Evolutionary conservation across 2,797 vertebrate genomes (phyloP).

Genomic region (Prunella strophiata): DNA sequence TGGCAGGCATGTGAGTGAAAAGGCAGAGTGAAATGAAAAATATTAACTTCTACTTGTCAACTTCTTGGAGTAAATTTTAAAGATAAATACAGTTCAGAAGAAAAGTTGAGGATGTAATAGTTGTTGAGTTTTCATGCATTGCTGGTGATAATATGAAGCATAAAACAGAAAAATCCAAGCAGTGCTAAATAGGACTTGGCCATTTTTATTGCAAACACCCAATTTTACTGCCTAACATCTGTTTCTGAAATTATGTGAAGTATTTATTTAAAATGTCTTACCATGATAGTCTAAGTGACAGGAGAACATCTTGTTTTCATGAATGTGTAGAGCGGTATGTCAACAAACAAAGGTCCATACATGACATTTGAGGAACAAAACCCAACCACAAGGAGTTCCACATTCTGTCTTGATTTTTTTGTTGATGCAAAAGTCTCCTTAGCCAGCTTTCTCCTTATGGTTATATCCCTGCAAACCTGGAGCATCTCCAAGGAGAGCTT

Average conservation of each 20-base stretch:
- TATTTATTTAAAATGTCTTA: conserved; percentile 69
- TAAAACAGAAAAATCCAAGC: not conserved
- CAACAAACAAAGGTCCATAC: conserved; percentile 61
- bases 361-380: conserved; percentile 49
- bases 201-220: not conserved
- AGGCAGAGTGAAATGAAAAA: not conserved
- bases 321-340: conserved; percentile 46
- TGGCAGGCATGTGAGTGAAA: not conserved
- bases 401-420: conserved; percentile 27
- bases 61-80: not conserved
- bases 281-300: conserved; percentile 31
- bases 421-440: not conserved
- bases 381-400: conserved; percentile 31
- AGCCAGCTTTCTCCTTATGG: not conserved
- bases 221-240: conserved; percentile 42
- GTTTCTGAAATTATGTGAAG: conserved; percentile 66
- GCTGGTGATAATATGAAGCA: not conserved
- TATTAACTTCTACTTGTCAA: not conserved
- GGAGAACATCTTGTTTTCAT: conserved; percentile 74
- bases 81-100: not conserved
- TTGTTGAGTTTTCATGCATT: not conserved
- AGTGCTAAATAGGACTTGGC: not conserved
- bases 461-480: not conserved
- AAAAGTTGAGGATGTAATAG: not conserved
- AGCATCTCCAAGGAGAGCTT: not conserved